phyloP scores from a whole-genome alignment of 1,140 invertebrate species.

The Ostrea edulis region DNA sequence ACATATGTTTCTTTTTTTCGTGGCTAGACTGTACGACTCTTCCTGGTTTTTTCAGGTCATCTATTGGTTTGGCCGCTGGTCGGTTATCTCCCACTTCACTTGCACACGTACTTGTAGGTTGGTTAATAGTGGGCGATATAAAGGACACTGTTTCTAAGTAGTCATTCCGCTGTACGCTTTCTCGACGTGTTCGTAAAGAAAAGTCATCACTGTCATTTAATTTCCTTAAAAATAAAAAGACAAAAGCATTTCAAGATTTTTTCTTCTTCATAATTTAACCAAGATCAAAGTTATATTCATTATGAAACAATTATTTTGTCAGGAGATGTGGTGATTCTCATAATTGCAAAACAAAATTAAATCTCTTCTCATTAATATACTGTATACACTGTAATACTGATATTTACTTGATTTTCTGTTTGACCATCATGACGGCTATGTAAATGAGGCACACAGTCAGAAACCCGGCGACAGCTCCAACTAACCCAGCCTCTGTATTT shows the following conservation, averaged over 20 bases:
- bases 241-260: neutral
- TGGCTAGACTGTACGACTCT: neutral
- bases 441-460: neutral
- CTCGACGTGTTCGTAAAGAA: neutral
- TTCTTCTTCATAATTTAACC: too few species aligned
- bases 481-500: neutral
- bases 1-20: neutral
- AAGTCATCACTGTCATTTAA: constrained; percentile 7
- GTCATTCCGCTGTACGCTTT: neutral
- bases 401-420: constrained; percentile 19
- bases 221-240: neutral
- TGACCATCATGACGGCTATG: constrained; percentile 6
- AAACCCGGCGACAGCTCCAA: neutral
- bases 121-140: neutral
- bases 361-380: neutral
- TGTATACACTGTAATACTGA: neutral
- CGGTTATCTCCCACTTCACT: neutral
- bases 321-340: neutral
- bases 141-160: constrained; percentile 2
- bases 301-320: neutral
- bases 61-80: neutral
- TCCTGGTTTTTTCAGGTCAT: neutral
- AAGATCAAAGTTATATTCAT: too few species aligned
- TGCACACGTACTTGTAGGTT: neutral
- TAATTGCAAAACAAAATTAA: neutral